A percentile compares a stretch with the other conserved stretches of the same genome.
phyloP scores from a whole-genome alignment of 1,140 invertebrate genomes.

The Globodera ellingtonae region DNA sequence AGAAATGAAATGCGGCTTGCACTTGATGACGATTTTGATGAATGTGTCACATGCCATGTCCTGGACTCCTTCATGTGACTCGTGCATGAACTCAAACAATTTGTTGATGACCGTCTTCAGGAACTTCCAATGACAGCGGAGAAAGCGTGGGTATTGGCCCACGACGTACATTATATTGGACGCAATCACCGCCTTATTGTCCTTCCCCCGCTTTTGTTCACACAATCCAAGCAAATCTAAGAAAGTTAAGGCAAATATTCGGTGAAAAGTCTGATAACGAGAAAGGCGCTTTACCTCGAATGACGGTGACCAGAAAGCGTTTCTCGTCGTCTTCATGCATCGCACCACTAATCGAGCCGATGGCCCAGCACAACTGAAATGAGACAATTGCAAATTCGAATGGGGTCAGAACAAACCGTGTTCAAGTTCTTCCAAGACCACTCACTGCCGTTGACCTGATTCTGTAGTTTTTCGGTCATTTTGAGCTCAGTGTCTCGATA shows the following conservation, averaged over 20 bases:
- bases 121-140: conserved; percentile 99
- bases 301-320: conserved; percentile 96
- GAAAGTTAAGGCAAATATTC: background rate
- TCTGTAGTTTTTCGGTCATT: conserved; percentile 98
- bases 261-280: background rate
- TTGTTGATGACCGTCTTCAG: conserved; percentile 99
- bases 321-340: conserved; percentile 99
- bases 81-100: conserved; percentile 99
- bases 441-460: conserved; percentile 96
- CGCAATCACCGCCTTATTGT: conserved; percentile 99
- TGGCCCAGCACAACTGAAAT: conserved; percentile 87
- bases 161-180: conserved; percentile 99
- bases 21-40: conserved; percentile 99
- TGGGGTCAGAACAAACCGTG: conserved; percentile 41
- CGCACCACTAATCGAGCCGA: conserved; percentile 97
- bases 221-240: conserved; percentile 89
- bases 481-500: conserved; percentile 95
- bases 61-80: conserved; percentile 95
- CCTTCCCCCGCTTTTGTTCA: conserved; percentile 98
- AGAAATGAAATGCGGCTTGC: conserved; percentile 90
- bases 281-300: conserved; percentile 72
- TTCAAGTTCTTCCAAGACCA: conserved; percentile 99
- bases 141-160: conserved; percentile 97
- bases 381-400: background rate
- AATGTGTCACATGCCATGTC: conserved; percentile 99